Percentiles rank a stretch among this genome's conserved stretches.
Evolutionary conservation across 2,113 vertebrate species (phyloP).

Genomic region (Arvicanthis niloticus): DNA sequence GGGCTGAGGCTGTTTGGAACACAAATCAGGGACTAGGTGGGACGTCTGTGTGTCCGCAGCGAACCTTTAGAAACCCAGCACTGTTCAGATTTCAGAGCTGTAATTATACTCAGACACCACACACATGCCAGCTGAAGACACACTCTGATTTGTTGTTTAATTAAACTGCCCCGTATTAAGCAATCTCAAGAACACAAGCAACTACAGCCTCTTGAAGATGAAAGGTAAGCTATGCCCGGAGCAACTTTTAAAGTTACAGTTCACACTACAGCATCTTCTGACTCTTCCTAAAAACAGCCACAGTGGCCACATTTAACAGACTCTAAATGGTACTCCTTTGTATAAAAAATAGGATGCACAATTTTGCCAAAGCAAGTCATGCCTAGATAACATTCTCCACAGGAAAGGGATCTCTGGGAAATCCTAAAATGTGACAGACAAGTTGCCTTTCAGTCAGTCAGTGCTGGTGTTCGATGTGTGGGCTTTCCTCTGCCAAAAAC

Average conservation of each 20-base stretch:
- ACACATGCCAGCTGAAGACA: slow-evolving; percentile 32
- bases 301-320: slow-evolving; percentile 21
- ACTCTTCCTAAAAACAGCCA: neutral
- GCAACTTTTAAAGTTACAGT: slow-evolving; percentile 8
- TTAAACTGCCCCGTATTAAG: neutral
- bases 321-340: slow-evolving; percentile 25
- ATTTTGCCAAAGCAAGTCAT: slow-evolving; percentile 60
- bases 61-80: slow-evolving; percentile 12
- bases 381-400: slow-evolving; percentile 15
- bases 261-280: neutral
- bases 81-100: slow-evolving; percentile 10
- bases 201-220: slow-evolving; percentile 31
- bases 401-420: slow-evolving; percentile 18
- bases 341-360: slow-evolving; percentile 50
- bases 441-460: neutral
- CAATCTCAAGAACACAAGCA: slow-evolving; percentile 28
- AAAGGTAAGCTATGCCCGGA: slow-evolving; percentile 30
- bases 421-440: neutral
- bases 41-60: neutral
- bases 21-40: neutral
- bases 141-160: neutral
- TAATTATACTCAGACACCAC: slow-evolving; percentile 8
- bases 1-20: neutral
- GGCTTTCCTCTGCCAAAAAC: neutral
- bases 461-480: neutral